phyloP scores from a whole-genome alignment of 2,888 invertebrate genomes.

The Argynnis bischoffii region DNA sequence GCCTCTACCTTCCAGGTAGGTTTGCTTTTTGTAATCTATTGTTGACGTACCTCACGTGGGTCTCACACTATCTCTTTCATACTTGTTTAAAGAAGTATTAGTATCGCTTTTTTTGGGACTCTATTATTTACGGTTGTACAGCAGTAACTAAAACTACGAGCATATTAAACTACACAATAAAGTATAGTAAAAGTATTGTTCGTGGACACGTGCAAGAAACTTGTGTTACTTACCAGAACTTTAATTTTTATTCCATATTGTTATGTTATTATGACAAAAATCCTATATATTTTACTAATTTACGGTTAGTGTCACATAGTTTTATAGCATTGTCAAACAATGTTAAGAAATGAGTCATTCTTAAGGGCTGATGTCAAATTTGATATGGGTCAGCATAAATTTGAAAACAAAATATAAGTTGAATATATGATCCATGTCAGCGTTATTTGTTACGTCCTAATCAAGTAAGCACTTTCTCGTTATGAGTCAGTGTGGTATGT shows the following conservation, averaged over 20 bases:
- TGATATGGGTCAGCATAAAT: too few relatives aligned
- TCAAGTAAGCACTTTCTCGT: slow-evolving; percentile 57
- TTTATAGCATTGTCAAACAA: too few relatives aligned
- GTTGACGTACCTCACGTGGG: slow-evolving; percentile 77
- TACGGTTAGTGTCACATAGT: too few relatives aligned
- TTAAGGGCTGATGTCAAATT: too few relatives aligned
- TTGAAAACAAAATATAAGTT: too few relatives aligned
- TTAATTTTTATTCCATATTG: slow-evolving; percentile 2
- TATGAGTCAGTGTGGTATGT: slow-evolving; percentile 69
- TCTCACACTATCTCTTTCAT: slow-evolving; percentile 58
- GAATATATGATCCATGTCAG: too few relatives aligned
- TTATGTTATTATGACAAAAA: too few relatives aligned
- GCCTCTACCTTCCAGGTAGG: slow-evolving; percentile 73
- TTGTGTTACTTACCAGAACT: background rate
- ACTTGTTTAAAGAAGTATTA: slow-evolving; percentile 43
- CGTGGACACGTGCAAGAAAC: slow-evolving; percentile 51
- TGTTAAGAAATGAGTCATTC: too few relatives aligned
- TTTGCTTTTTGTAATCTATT: slow-evolving; percentile 70
- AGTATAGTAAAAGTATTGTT: slow-evolving; percentile 48
- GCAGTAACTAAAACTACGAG: slow-evolving; percentile 55
- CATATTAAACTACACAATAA: slow-evolving; percentile 49
- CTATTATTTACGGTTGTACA: slow-evolving; percentile 72
- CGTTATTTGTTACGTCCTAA: slow-evolving; percentile 37
- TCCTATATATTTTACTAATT: too few relatives aligned
- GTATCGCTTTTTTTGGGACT: slow-evolving; percentile 51